phyloP scores from a whole-genome alignment of 1,140 invertebrate genomes.

The Limonius californicus region DNA sequence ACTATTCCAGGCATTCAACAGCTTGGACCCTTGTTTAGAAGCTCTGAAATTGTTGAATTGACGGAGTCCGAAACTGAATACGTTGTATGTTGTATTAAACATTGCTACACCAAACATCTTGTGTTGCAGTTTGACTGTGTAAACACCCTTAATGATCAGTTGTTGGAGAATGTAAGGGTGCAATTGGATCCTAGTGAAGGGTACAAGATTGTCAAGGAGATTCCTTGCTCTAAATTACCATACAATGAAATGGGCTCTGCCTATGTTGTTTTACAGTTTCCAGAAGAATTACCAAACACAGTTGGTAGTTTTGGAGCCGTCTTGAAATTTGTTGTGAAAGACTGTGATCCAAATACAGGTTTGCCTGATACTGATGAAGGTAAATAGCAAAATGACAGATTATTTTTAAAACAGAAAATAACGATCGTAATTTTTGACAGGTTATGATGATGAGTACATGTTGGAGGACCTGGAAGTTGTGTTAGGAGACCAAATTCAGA shows the following conservation, averaged over 20 bases:
- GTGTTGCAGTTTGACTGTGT: slow-evolving; percentile 93
- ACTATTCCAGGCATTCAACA: slow-evolving; percentile 68
- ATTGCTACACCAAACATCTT: slow-evolving; percentile 81
- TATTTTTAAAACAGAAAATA: neutral
- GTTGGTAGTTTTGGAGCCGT: slow-evolving; percentile 82
- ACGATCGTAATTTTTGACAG: slow-evolving; percentile 23
- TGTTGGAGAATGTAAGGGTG: slow-evolving; percentile 87
- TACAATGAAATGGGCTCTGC: slow-evolving; percentile 87
- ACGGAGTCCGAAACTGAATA: slow-evolving; percentile 99
- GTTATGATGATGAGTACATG: slow-evolving; percentile 64
- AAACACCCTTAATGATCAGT: slow-evolving; percentile 93
- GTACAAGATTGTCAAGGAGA: slow-evolving; percentile 69
- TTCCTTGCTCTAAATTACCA: slow-evolving; percentile 71
- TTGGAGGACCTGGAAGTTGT: slow-evolving; percentile 92
- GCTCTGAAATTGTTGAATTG: slow-evolving; percentile 82
- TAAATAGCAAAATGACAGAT: neutral
- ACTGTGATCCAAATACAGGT: slow-evolving; percentile 94
- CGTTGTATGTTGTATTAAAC: slow-evolving; percentile 92
- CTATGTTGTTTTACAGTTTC: slow-evolving; percentile 82
- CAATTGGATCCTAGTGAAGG: slow-evolving; percentile 78
- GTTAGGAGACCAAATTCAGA: slow-evolving; percentile 88
- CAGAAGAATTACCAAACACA: slow-evolving; percentile 70
- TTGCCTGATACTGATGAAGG: slow-evolving; percentile 90
- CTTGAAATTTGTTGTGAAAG: slow-evolving; percentile 90
- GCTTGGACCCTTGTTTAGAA: slow-evolving; percentile 81